Evolutionary conservation across 2,113 vertebrate species (phyloP).

Genomic region (Psephotus haematonotus): DNA sequence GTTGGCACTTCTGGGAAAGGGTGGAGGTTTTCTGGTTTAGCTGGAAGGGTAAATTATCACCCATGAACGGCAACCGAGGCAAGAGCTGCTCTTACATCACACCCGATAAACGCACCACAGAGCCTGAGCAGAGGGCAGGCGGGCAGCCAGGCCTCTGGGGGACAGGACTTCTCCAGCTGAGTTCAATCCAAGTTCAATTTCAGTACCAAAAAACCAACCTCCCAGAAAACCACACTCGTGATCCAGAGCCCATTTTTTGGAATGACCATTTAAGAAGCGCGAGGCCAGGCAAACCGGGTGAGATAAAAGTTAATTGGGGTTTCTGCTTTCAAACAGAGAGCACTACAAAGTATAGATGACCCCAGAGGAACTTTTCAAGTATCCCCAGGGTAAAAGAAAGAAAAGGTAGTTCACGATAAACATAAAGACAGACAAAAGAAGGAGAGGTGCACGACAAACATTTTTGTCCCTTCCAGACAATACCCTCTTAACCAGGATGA

Average conservation of each 20-base stretch:
- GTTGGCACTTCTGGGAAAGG: background rate
- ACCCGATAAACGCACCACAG: background rate
- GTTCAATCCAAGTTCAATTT: background rate
- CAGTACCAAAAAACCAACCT: background rate
- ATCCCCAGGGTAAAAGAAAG: background rate
- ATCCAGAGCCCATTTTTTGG: background rate
- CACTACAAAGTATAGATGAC: background rate
- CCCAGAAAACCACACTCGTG: background rate
- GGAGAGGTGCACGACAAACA: accelerated
- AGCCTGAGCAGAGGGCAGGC: background rate
- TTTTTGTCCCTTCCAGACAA: background rate
- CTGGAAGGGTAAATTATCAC: slow-evolving; percentile 1
- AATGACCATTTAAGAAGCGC: background rate
- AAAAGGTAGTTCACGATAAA: background rate
- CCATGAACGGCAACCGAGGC: background rate
- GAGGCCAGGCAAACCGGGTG: background rate
- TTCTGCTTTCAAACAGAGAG: background rate
- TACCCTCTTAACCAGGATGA: background rate
- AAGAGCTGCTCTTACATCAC: background rate
- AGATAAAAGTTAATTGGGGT: background rate
- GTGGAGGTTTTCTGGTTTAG: background rate
- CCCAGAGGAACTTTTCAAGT: background rate
- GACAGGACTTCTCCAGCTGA: accelerated
- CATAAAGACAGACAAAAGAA: background rate
- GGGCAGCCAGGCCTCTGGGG: background rate